A percentile compares a stretch with the other conserved stretches of the same genome.
Evolutionary conservation across 2,888 invertebrate species (phyloP).

Genomic region (Automeris io): DNA sequence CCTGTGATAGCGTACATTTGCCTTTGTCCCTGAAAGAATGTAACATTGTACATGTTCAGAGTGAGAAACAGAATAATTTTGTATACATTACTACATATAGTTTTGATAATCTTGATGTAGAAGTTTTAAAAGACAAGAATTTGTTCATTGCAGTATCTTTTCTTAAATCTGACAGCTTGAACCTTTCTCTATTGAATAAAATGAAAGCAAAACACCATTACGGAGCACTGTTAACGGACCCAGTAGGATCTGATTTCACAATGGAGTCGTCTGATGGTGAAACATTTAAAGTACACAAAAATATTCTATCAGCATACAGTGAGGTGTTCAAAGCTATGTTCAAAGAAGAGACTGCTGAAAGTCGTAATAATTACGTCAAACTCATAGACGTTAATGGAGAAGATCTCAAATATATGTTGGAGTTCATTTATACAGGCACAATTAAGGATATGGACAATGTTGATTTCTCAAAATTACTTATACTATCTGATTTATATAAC

Average conservation of each 20-base stretch:
- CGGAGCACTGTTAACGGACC: conserved; percentile 42
- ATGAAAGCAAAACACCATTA: conserved; percentile 46
- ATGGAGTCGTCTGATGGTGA: conserved; percentile 57
- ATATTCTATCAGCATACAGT: conserved; percentile 47
- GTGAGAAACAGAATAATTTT: conserved; percentile 13
- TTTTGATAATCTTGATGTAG: conserved; percentile 48
- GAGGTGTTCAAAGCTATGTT: conserved; percentile 70
- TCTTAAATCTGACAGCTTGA: conserved; percentile 20
- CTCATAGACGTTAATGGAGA: conserved; percentile 49
- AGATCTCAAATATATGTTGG: conserved; percentile 48
- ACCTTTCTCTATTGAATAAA: conserved; percentile 26
- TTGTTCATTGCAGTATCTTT: conserved; percentile 46
- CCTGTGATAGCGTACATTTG: conserved; percentile 34
- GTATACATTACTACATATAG: conserved; percentile 48
- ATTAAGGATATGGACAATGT: conserved; percentile 42
- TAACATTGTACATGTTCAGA: conserved; percentile 24
- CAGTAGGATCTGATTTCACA: conserved; percentile 54
- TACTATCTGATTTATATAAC: conserved; percentile 56
- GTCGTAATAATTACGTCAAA: conserved; percentile 51
- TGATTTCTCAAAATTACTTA: conserved; percentile 47
- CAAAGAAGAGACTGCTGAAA: conserved; percentile 60
- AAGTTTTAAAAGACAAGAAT: conserved; percentile 41
- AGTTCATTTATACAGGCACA: conserved; percentile 59
- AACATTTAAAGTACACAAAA: conserved; percentile 54
- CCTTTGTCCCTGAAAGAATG: conserved; percentile 30